Conservation (phyloP, 2,113 vertebrate genomes). For the Macroglossus sobrinus region DNA sequence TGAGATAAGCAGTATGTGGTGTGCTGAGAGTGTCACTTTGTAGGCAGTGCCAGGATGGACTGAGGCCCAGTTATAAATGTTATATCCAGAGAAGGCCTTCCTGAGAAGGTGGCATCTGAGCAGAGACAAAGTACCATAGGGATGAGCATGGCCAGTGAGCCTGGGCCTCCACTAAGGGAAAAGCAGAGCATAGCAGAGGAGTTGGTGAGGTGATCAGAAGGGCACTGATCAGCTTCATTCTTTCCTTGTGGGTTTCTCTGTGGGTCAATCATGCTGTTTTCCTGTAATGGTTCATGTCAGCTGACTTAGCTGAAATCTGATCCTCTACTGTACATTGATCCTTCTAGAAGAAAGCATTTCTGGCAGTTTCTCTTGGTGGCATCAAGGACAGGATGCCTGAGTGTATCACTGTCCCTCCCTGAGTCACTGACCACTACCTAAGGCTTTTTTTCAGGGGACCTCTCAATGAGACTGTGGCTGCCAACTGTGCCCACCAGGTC, state of each 20-base stretch:
- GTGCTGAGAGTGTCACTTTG: too few relatives aligned
- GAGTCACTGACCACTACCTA: not conserved
- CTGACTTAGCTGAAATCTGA: not conserved
- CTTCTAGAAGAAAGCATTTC: not conserved
- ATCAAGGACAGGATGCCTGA: not conserved
- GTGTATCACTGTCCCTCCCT: not conserved
- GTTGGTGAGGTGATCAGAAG: accelerated
- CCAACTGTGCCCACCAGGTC: not conserved
- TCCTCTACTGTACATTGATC: not conserved
- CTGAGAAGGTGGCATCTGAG: not conserved
- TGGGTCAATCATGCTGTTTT: not conserved
- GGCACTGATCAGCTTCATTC: not conserved
- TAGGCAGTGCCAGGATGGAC: not conserved
- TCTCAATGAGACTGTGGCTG: not conserved
- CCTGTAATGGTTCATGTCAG: not conserved
- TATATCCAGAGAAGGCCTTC: not conserved
- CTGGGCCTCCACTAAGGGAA: not conserved
- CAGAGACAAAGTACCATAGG: not conserved
- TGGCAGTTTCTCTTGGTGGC: not conserved
- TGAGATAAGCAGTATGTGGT: accelerated
- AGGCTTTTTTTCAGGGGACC: not conserved
- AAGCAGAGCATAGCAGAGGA: not conserved
- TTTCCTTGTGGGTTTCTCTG: not conserved
- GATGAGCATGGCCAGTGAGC: not conserved
- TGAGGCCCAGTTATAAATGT: not conserved